Conservation (phyloP, 1,140 invertebrate genomes). For the Micrasema longulum region DNA sequence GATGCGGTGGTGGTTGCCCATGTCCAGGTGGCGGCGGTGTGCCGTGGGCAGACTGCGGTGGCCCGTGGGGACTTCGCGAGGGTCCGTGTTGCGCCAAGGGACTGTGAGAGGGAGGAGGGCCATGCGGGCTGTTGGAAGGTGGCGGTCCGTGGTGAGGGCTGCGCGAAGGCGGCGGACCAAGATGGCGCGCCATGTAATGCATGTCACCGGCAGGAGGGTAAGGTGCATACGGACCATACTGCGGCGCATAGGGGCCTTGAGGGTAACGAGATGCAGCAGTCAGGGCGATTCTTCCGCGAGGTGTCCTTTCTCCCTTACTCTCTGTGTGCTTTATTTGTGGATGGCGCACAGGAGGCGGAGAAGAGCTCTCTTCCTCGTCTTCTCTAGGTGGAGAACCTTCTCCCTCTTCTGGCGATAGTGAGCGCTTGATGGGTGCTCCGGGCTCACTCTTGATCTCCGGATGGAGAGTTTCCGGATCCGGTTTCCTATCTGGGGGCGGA, state of each 20-base stretch:
- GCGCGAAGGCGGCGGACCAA: conserved; percentile 30
- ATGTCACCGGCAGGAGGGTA: conserved; percentile 58
- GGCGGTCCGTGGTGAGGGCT: conserved; percentile 23
- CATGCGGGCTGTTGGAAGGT: conserved; percentile 21
- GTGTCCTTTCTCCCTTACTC: conserved; percentile 58
- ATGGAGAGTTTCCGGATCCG: conserved; percentile 38
- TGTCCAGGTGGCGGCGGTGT: conserved; percentile 14
- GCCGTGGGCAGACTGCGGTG: conserved; percentile 14
- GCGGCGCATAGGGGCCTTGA: conserved; percentile 64
- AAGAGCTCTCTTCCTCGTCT: conserved; percentile 58
- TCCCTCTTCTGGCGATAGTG: conserved; percentile 49
- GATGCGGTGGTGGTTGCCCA: neutral
- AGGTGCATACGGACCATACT: conserved; percentile 64
- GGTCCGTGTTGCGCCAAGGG: conserved; percentile 18
- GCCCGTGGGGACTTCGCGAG: conserved; percentile 4
- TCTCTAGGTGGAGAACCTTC: conserved; percentile 60
- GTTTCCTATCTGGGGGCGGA: conserved; percentile 46
- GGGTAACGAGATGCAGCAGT: conserved; percentile 59
- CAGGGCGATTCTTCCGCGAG: conserved; percentile 43
- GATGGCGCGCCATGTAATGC: conserved; percentile 43
- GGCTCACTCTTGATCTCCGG: conserved; percentile 29
- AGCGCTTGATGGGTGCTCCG: conserved; percentile 38
- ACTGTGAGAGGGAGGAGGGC: conserved; percentile 1
- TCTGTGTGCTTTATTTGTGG: conserved; percentile 60
- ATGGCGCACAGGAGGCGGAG: conserved; percentile 33